phyloP scores from a whole-genome alignment of 2,113 vertebrate genomes.

The Mustela nigripes region DNA sequence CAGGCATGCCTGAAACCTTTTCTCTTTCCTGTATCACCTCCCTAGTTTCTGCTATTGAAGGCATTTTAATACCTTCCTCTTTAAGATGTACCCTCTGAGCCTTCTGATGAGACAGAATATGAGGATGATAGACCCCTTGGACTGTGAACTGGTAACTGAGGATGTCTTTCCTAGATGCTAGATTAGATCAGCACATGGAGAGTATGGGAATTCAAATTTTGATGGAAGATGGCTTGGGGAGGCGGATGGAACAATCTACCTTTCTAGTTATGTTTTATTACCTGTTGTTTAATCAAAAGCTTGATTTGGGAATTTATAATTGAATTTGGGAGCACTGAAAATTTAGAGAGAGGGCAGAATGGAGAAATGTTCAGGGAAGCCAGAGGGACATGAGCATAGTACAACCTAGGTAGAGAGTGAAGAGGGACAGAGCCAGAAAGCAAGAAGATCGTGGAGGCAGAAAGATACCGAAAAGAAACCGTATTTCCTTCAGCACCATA shows the following conservation, averaged over 20 bases:
- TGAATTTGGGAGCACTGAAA: not conserved
- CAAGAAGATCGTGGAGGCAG: not conserved
- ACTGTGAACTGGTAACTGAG: not conserved
- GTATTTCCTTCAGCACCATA: not conserved
- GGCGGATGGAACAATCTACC: not conserved
- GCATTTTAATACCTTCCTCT: not conserved
- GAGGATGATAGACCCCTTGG: not conserved
- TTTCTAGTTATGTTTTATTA: conserved; percentile 13
- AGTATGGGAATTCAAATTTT: not conserved
- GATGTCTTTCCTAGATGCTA: not conserved
- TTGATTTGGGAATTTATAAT: not conserved
- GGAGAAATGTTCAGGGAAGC: not conserved
- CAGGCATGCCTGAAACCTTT: not conserved
- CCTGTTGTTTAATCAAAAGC: not conserved
- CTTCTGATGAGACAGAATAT: not conserved
- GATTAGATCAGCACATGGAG: not conserved
- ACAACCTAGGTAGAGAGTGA: not conserved
- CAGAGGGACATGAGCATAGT: not conserved
- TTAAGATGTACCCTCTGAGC: not conserved
- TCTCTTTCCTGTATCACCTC: not conserved
- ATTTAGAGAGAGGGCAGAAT: not conserved
- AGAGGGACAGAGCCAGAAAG: not conserved
- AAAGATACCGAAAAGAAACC: not conserved
- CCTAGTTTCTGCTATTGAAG: not conserved
- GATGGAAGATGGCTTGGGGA: not conserved